Percentiles rank a stretch among this genome's conserved stretches.
These are phyloP conservation scores for Epizoanthus scotinus DNA, from an alignment of 92 coral and sea anemone species.

Conservation along the genomic window DNA sequence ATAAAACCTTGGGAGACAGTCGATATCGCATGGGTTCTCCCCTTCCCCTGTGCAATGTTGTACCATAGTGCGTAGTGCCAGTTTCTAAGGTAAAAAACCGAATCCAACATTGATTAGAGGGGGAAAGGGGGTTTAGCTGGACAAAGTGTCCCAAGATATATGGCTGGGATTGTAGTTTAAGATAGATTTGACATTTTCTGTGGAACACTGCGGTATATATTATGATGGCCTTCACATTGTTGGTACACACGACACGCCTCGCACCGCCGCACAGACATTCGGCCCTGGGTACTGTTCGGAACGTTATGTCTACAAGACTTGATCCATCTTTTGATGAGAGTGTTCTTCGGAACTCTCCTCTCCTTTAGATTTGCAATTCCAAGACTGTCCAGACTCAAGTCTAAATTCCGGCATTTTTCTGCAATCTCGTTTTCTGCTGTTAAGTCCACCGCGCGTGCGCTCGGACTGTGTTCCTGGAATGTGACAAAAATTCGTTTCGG, in stretches of 20 bases:
- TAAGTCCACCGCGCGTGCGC: slow-evolving; percentile 29
- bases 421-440: slow-evolving; percentile 32
- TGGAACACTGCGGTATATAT: too few species aligned
- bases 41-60: too few species aligned
- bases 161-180: too few species aligned
- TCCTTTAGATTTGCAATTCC: slow-evolving; percentile 34
- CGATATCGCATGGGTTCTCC: too few species aligned
- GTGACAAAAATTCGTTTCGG: slow-evolving; percentile 28
- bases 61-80: too few species aligned
- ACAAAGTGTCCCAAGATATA: too few species aligned
- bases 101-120: too few species aligned
- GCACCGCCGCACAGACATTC: slow-evolving; percentile 25
- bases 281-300: neutral
- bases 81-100: too few species aligned
- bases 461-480: slow-evolving; percentile 29
- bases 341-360: slow-evolving; percentile 15
- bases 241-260: slow-evolving; percentile 15
- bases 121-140: too few species aligned
- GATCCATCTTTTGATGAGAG: slow-evolving; percentile 15
- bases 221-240: too few species aligned
- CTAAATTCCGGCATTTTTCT: slow-evolving; percentile 40
- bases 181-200: too few species aligned
- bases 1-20: too few species aligned
- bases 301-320: slow-evolving; percentile 1
- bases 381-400: slow-evolving; percentile 31